These are phyloP conservation scores for Magallana angulata DNA, from an alignment of 1,140 invertebrate genomes.

Conservation along the genomic window DNA sequence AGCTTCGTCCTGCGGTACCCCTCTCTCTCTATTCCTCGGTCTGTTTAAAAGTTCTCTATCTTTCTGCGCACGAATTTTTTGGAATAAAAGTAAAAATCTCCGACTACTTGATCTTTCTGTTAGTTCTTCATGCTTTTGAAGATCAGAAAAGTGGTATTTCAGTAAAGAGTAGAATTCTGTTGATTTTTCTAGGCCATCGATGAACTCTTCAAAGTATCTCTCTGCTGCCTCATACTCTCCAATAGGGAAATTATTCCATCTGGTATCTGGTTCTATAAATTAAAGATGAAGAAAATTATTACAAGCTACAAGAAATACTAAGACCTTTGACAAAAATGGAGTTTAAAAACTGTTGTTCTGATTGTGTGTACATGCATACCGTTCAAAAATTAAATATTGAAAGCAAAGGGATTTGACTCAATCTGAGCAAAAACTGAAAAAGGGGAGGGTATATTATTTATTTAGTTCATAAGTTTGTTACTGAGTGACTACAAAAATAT, in stretches of 20 bases:
- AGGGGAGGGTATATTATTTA: too few species aligned
- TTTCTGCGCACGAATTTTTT: not conserved
- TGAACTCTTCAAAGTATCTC: slow-evolving; percentile 29
- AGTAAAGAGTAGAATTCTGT: slow-evolving; percentile 15
- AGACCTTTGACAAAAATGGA: too few species aligned
- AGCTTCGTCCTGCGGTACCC: not conserved
- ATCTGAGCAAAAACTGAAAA: too few species aligned
- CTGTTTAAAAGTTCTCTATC: slow-evolving; percentile 24
- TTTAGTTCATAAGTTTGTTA: too few species aligned
- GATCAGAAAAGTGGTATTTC: slow-evolving; percentile 1
- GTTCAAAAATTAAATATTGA: too few species aligned
- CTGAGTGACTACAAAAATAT: too few species aligned
- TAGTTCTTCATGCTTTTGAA: slow-evolving; percentile 11
- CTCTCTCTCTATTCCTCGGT: not conserved
- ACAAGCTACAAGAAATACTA: too few species aligned
- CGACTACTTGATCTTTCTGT: slow-evolving; percentile 6
- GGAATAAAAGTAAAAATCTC: slow-evolving; percentile 39
- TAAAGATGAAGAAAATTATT: too few species aligned
- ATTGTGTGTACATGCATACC: too few species aligned
- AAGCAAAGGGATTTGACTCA: too few species aligned
- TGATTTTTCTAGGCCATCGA: not conserved
- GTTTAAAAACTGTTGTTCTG: too few species aligned
- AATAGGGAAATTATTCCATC: slow-evolving; percentile 15
- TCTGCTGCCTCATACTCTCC: slow-evolving; percentile 23
- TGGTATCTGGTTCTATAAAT: slow-evolving; percentile 32